Percentiles rank a stretch among this genome's conserved stretches.
Evolutionary conservation across 2,888 invertebrate genomes (phyloP).

Genomic region (Cantharis flavilabris): DNA sequence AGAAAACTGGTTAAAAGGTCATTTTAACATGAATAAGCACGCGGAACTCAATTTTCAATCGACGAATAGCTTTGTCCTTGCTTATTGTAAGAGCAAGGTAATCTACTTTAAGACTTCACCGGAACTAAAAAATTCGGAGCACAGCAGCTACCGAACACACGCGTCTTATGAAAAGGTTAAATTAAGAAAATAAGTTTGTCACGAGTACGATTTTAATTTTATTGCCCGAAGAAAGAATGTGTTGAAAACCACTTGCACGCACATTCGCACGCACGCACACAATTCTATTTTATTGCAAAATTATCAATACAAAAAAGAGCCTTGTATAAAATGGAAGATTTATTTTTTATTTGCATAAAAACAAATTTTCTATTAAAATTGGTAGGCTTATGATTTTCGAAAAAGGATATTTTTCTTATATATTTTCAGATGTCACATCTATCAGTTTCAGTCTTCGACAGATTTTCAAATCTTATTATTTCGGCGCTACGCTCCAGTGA

Average conservation of each 20-base stretch:
- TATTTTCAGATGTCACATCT: constrained; percentile 14
- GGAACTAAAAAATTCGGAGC: neutral
- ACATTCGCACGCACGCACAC: neutral
- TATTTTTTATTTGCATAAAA: neutral
- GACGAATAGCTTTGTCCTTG: neutral
- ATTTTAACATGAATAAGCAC: neutral
- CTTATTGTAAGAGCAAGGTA: neutral
- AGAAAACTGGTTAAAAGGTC: neutral
- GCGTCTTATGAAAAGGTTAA: neutral
- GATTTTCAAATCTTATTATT: constrained; percentile 16
- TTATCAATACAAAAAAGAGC: neutral
- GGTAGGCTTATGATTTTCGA: neutral
- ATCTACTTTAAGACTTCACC: neutral
- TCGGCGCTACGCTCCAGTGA: constrained; percentile 11
- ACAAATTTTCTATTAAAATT: neutral
- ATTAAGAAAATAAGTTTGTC: neutral
- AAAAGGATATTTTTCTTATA: constrained; percentile 4
- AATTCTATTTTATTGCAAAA: neutral
- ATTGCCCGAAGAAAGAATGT: neutral
- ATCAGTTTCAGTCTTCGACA: constrained; percentile 17
- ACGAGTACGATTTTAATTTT: neutral
- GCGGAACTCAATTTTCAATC: neutral
- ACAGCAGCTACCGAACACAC: neutral
- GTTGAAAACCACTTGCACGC: neutral
- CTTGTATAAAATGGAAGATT: neutral